Evolutionary conservation across 2,797 vertebrate species (phyloP), one percentile per base, ranked within the genome.

Genomic region (Thamnophis elegans): DNA sequence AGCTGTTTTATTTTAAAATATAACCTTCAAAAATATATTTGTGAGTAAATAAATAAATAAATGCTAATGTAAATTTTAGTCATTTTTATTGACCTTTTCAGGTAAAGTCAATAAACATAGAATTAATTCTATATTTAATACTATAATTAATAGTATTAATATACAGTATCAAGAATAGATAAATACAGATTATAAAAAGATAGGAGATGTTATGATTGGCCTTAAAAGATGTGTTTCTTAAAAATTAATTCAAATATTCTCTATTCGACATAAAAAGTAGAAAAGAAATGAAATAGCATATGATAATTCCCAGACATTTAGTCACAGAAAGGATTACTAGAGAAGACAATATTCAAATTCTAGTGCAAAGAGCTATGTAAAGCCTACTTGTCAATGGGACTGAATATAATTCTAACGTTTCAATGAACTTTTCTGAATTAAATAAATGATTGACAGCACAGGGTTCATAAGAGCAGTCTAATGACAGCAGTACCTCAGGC

Each of bases 321-420:
- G n/a, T 28, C n/a, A 90, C 25, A 90, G 51, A 90, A n/a, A 42
- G n/a, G 25, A 87, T 82, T 88, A 88, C 51, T 18, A 55, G 20
- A 89, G 26, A 53, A 89, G 47, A 91, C 56, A 58, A 62, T 56
- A 85, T 85, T 93, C 47, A 53, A 92, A 93, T 68, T 82, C 93
- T 94, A 95, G 82, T 85, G 65, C 4, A 91, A 25, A 91, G 58
- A 42, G n/a, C 36, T 88, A 60, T 65, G 42, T 58, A 58, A 92
- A 65, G 13, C n/a, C 32, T 54, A 55, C 5, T 85, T 89, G 7
- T 62, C 20, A 36, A 36, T 53, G n/a, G 32, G 13, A 65, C 9
- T 85, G 36, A 58, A 60, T 32, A 82, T 47, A 86, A 53, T 55
- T 60, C n/a, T 42, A 55, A 22, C 18, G 22, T 88, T 78, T 89